Evolutionary conservation across 2,797 vertebrate genomes (phyloP), one percentile per base, ranked within the genome.

Genomic region (Australoheros facetus): DNA sequence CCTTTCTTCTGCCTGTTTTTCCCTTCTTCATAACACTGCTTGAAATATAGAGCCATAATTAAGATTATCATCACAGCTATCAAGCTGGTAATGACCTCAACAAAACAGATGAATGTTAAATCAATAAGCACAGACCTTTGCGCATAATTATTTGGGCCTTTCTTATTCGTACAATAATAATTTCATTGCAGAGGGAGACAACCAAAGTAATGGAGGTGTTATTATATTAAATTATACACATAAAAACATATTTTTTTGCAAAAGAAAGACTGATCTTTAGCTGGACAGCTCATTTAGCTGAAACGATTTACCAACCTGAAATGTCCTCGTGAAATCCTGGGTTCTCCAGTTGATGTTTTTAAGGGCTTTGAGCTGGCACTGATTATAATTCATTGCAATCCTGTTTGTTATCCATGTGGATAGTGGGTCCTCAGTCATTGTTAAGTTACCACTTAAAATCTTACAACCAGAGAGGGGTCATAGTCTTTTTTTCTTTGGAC

Each of bases 71-170:
- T 89, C 84, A 62, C 62, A 72, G 82, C 76, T 57, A 80, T 82
- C 60, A 23, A 9, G 64, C 82, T 9, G 48, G 81, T 88, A 91
- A 92, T 82, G 85, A 93, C 82, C 87, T 90, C 86, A 75, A 79
- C 86, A 91, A 30, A 30, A 73, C 81, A 88, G 89, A 91, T 85
- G 79, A 91, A 93, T 93, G 90, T 85, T 80, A 89, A 93, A 94
- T 94, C 92, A 90, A 94, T 92, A 89, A 84, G 77, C 71, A 66
- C 73, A 85, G 87, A 89, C 91, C 91, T 93, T 92, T 90, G 84
- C 26, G 80, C 64, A 42, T 86, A 87, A 88, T 90, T 86, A 82
- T 84, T 73, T 7, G 71, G 32, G 86, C 75, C 78, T 56, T 66
- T 87, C 88, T 82, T 80, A 66, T 83, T 89, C 82, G 78, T 78